phyloP scores from a whole-genome alignment of 1,140 invertebrate species.

The Bombus fervidus region DNA sequence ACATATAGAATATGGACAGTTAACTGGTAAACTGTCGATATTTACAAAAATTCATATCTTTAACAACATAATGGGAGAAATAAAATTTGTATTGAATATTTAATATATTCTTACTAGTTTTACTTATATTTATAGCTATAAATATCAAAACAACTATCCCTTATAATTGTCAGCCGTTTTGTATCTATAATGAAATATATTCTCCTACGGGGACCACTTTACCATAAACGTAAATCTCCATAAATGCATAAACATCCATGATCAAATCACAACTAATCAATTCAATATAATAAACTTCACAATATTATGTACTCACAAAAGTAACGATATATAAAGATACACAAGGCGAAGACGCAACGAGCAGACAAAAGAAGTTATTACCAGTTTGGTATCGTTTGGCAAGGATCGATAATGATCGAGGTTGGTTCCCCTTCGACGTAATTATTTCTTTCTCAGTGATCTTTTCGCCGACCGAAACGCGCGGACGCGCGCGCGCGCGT shows the following conservation, averaged over 20 bases:
- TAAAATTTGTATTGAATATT: no score
- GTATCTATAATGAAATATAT: not conserved
- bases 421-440: not conserved
- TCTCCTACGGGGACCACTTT: no score
- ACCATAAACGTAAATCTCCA: not conserved
- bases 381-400: not conserved
- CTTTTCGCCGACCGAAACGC: not conserved
- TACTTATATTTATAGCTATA: no score
- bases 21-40: no score
- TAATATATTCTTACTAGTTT: no score
- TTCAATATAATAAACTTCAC: not conserved
- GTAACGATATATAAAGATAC: not conserved
- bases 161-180: not conserved
- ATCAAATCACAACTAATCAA: not conserved
- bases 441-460: conserved; percentile 37
- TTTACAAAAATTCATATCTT: not conserved
- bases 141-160: no score
- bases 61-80: not conserved
- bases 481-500: not conserved
- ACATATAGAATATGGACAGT: not conserved
- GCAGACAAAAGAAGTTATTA: conserved; percentile 42
- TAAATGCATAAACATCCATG: not conserved
- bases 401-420: conserved; percentile 16
- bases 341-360: not conserved
- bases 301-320: not conserved